These are phyloP conservation scores for Himantopus leucocephalus DNA, from an alignment of 2,113 vertebrate genomes.

Conservation along the genomic window DNA sequence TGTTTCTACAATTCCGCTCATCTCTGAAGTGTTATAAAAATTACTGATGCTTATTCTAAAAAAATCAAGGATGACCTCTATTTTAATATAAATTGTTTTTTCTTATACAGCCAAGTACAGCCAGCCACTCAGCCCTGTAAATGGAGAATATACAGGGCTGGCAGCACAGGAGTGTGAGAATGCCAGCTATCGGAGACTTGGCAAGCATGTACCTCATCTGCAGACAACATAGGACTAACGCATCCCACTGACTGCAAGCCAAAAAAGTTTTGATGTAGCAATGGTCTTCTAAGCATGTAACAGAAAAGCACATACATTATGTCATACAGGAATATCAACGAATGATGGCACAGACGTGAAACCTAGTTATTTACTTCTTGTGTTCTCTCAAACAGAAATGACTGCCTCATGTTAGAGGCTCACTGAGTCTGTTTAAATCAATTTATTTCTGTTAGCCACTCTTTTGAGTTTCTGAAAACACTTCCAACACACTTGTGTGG, in stretches of 20 bases:
- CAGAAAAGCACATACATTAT: neutral
- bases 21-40: slow-evolving; percentile 48
- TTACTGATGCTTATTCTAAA: slow-evolving; percentile 24
- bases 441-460: neutral
- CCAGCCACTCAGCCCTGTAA: neutral
- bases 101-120: neutral
- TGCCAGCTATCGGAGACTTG: neutral
- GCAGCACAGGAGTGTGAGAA: neutral
- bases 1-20: slow-evolving; percentile 30
- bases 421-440: neutral
- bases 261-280: neutral
- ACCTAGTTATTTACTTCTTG: neutral
- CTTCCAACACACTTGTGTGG: neutral
- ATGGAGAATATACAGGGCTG: neutral
- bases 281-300: neutral
- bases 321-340: rapidly evolving
- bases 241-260: neutral
- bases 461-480: neutral
- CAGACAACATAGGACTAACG: neutral
- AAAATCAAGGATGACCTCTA: neutral
- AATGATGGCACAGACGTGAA: neutral
- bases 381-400: neutral
- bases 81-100: slow-evolving; percentile 22
- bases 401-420: neutral
- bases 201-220: neutral